These are phyloP conservation scores for Caranx melampygus DNA, from an alignment of 2,113 vertebrate genomes.

Conservation along the genomic window DNA sequence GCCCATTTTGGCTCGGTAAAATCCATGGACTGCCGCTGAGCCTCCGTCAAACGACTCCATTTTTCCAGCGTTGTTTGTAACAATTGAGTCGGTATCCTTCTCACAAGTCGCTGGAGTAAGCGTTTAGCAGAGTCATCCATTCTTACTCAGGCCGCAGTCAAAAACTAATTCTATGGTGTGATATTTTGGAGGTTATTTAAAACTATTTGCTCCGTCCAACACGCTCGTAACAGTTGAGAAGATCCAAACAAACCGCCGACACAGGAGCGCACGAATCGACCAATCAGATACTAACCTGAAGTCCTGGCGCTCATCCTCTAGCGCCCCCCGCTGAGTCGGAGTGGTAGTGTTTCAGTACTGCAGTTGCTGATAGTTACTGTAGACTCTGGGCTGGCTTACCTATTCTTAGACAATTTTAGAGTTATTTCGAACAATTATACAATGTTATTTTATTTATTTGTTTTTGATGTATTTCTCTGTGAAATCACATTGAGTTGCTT, in stretches of 20 bases:
- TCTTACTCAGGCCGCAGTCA: background rate
- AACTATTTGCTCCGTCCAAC: fast-evolving
- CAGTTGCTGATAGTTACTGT: background rate
- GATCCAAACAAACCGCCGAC: slow-evolving; percentile 69
- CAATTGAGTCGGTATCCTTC: slow-evolving; percentile 82
- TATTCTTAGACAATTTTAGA: too few species aligned
- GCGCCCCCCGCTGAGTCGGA: slow-evolving; percentile 62
- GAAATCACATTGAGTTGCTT: too few species aligned
- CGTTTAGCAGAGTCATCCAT: slow-evolving; percentile 85
- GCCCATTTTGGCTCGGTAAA: slow-evolving; percentile 80
- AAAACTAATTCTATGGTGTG: fast-evolving
- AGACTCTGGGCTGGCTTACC: too few species aligned
- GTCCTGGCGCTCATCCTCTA: fast-evolving
- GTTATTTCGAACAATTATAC: too few species aligned
- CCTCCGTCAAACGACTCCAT: slow-evolving; percentile 87
- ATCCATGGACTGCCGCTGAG: slow-evolving; percentile 82
- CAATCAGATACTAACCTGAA: slow-evolving; percentile 57
- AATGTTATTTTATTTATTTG: too few species aligned
- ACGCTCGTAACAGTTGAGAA: too few species aligned
- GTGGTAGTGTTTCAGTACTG: background rate
- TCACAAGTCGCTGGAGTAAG: slow-evolving; percentile 84
- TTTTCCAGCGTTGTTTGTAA: slow-evolving; percentile 78
- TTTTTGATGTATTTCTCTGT: too few species aligned
- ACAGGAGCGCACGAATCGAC: slow-evolving; percentile 41
- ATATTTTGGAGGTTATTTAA: background rate